Conservation (phyloP, 1,140 invertebrate species). For the Zeugodacus cucurbitae region DNA sequence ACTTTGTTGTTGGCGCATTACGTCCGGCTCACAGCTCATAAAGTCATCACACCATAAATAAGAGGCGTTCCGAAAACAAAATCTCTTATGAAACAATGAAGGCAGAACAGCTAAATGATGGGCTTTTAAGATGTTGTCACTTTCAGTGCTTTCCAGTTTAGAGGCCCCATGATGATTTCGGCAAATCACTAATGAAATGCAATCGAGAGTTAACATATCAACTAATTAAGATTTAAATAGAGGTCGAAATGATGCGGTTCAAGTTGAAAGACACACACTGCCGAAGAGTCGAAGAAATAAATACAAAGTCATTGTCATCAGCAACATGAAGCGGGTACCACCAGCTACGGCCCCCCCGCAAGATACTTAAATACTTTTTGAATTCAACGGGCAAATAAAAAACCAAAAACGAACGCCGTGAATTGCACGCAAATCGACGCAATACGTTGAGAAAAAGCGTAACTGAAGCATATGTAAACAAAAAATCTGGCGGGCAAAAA, state of each 20-base stretch:
- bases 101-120: not conserved
- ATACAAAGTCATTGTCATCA: slow-evolving; percentile 31
- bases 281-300: not conserved
- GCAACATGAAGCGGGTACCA: not conserved
- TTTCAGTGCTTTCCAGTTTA: not conserved
- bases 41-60: slow-evolving; percentile 32
- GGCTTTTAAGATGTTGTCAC: slow-evolving; percentile 37
- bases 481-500: not conserved
- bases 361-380: not conserved
- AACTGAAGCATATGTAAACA: slow-evolving; percentile 18
- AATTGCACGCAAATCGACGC: not conserved
- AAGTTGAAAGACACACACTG: not conserved
- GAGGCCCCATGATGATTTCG: not conserved
- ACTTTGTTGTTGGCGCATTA: not conserved
- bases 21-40: slow-evolving; percentile 5
- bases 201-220: slow-evolving; percentile 23
- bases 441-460: not conserved
- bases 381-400: slow-evolving; percentile 19
- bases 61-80: not conserved
- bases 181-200: slow-evolving; percentile 29
- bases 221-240: slow-evolving; percentile 14
- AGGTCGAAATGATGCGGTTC: not conserved
- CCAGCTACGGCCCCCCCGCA: not conserved
- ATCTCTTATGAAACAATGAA: not conserved
- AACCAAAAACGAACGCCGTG: not conserved